phyloP scores from a whole-genome alignment of 2,113 vertebrate genomes.

The Quiscalus mexicanus region DNA sequence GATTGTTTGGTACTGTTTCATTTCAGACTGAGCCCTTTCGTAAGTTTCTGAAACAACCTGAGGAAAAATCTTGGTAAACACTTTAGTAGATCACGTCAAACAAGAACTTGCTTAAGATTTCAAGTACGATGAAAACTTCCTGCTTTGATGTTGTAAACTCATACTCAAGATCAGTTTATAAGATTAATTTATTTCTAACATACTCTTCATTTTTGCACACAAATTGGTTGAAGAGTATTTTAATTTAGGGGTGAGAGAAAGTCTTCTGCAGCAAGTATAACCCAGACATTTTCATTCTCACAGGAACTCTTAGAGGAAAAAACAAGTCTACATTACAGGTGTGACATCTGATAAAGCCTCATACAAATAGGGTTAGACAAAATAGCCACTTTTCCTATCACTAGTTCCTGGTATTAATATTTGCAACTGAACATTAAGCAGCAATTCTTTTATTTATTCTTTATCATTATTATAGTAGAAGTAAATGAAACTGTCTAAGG shows the following conservation, averaged over 20 bases:
- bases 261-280: neutral
- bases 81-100: neutral
- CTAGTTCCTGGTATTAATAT: neutral
- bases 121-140: constrained; percentile 8
- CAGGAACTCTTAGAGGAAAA: neutral
- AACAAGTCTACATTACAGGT: neutral
- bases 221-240: neutral
- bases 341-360: neutral
- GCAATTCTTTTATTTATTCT: neutral
- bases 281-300: neutral
- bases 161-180: neutral
- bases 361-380: neutral
- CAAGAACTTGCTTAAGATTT: constrained; percentile 2
- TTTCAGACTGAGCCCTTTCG: neutral
- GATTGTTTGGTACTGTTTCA: neutral
- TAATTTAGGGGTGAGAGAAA: neutral
- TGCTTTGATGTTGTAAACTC: constrained; percentile 6
- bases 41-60: neutral
- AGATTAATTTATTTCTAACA: neutral
- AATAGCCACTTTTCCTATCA: neutral
- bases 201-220: neutral
- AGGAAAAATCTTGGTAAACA: neutral
- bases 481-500: neutral
- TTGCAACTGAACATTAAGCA: neutral
- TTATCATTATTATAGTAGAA: neutral